Conservation (phyloP, 2,797 vertebrate genomes). For the Chiroxiphia lanceolata region DNA sequence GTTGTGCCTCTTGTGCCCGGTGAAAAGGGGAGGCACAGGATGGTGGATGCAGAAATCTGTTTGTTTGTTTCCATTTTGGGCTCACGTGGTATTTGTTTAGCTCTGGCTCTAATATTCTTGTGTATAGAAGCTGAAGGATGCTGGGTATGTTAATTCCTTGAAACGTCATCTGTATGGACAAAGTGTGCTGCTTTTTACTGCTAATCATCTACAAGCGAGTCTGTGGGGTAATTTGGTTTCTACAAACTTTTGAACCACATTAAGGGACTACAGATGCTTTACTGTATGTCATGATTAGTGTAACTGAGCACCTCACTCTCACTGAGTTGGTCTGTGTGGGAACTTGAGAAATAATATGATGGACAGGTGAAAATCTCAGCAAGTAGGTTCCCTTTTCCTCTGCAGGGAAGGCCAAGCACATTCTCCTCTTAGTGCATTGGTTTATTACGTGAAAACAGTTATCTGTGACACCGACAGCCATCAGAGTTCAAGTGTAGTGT, state of each 20-base stretch:
- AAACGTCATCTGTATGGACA: not conserved
- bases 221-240: not conserved
- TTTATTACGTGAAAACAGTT: not conserved
- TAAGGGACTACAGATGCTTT: not conserved
- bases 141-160: not conserved
- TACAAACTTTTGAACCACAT: not conserved
- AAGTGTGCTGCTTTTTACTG: not conserved
- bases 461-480: not conserved
- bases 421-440: not conserved
- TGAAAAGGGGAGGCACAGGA: not conserved
- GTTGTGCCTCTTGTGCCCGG: not conserved
- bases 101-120: not conserved
- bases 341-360: not conserved
- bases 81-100: not conserved
- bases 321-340: not conserved
- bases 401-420: not conserved
- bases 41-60: not conserved
- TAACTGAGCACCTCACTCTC: not conserved
- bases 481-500: not conserved
- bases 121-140: not conserved
- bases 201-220: not conserved
- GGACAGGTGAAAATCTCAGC: not conserved
- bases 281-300: not conserved
- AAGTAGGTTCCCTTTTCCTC: not conserved
- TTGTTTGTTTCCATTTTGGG: not conserved